These are phyloP conservation scores for Musca vetustissima DNA, from an alignment of 1,140 invertebrate species.

Conservation along the genomic window DNA sequence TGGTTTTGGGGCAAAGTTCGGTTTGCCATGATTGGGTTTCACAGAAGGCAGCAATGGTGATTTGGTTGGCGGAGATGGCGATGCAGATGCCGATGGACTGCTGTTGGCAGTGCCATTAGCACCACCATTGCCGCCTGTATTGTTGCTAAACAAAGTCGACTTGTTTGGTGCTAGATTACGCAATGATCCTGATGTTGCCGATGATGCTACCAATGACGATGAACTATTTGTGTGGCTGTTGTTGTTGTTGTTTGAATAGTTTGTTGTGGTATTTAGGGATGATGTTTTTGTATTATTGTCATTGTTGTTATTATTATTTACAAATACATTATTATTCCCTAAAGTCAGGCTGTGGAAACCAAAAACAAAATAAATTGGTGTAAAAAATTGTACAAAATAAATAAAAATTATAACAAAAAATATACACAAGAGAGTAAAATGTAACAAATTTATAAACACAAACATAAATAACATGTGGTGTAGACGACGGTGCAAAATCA, in stretches of 20 bases:
- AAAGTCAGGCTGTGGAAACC: constrained; percentile 47
- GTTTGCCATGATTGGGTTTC: constrained; percentile 53
- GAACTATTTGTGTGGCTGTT: constrained; percentile 11
- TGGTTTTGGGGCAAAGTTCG: constrained; percentile 54
- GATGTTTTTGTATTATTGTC: constrained; percentile 29
- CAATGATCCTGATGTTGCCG: constrained; percentile 38
- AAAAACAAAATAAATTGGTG: constrained; percentile 27
- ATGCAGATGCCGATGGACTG: constrained; percentile 28
- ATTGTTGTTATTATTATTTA: constrained; percentile 49
- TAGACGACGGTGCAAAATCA: too few species aligned
- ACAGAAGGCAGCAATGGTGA: constrained; percentile 33
- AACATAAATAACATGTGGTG: too few species aligned
- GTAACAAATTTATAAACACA: neutral
- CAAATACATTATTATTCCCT: constrained; percentile 49
- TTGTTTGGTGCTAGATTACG: constrained; percentile 44
- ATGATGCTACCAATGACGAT: constrained; percentile 16
- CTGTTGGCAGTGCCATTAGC: constrained; percentile 25
- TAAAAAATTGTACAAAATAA: constrained; percentile 32
- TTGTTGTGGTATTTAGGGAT: constrained; percentile 21
- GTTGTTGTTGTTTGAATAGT: constrained; percentile 23
- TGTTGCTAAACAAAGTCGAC: constrained; percentile 43
- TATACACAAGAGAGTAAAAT: constrained; percentile 24
- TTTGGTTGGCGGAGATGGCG: constrained; percentile 28
- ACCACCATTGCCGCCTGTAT: constrained; percentile 27
- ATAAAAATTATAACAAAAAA: constrained; percentile 25